Conservation (phyloP, 2,113 vertebrate species). For the Antidorcas marsupialis region DNA sequence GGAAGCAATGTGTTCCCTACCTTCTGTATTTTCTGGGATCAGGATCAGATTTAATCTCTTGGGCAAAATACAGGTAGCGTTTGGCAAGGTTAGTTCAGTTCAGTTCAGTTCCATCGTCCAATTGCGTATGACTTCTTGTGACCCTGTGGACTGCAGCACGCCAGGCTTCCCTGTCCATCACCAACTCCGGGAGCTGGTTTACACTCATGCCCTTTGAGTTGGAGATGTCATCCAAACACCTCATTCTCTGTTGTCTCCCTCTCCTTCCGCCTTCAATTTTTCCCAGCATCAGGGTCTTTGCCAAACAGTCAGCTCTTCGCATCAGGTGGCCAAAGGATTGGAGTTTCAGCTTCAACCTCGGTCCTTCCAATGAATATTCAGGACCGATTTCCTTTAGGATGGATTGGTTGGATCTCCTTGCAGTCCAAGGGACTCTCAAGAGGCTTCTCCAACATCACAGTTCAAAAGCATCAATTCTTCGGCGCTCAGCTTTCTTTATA, state of each 20-base stretch:
- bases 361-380: neutral
- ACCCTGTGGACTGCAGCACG: neutral
- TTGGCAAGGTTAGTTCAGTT: neutral
- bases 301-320: neutral
- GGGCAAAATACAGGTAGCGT: neutral
- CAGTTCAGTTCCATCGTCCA: neutral
- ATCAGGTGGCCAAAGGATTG: neutral
- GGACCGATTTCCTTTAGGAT: neutral
- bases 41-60: neutral
- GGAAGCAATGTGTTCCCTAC: neutral
- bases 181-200: neutral
- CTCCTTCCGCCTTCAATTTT: neutral
- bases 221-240: neutral
- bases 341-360: neutral
- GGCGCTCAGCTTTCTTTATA: neutral
- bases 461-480: neutral
- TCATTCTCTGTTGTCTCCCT: neutral
- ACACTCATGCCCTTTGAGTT: neutral
- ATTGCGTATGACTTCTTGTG: neutral
- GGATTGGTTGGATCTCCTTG: neutral
- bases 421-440: neutral
- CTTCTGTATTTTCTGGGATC: neutral
- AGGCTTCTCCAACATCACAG: neutral
- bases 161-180: neutral
- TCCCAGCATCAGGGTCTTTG: neutral